These are phyloP conservation scores for Nothobranchius kuhntae DNA, from an alignment of 2,113 vertebrate species.

Conservation along the genomic window DNA sequence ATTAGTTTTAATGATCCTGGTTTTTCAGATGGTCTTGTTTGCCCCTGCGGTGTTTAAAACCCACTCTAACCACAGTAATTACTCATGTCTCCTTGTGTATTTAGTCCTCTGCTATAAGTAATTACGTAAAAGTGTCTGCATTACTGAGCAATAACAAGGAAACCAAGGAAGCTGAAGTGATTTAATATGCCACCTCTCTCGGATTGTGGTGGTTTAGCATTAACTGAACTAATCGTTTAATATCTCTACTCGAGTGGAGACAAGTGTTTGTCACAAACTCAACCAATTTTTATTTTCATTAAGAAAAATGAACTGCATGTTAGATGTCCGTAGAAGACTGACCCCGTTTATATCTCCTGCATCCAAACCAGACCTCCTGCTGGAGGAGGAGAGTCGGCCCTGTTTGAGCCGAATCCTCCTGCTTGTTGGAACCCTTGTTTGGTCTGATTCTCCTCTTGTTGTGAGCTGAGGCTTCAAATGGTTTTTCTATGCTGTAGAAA, in stretches of 20 bases:
- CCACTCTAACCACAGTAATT: no score
- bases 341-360: neutral
- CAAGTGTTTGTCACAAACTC: conserved; percentile 16
- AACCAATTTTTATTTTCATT: conserved; percentile 4
- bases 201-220: conserved; percentile 5
- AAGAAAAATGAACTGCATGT: neutral
- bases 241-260: neutral
- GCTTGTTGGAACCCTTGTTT: neutral
- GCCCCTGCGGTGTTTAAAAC: no score
- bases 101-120: no score
- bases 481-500: no score
- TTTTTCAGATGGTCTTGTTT: no score
- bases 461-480: conserved; percentile 2
- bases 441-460: neutral
- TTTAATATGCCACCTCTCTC: neutral
- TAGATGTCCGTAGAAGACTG: neutral
- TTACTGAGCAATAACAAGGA: no score
- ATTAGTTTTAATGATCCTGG: no score
- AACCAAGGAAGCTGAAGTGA: no score
- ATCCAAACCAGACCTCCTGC: conserved; percentile 67
- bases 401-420: conserved; percentile 24
- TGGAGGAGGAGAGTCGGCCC: conserved; percentile 52
- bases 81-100: no score
- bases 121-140: no score
- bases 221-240: conserved; percentile 12